Evolutionary conservation across 2,113 vertebrate species (phyloP).

Genomic region (Neolamprologus caudopunctatus): DNA sequence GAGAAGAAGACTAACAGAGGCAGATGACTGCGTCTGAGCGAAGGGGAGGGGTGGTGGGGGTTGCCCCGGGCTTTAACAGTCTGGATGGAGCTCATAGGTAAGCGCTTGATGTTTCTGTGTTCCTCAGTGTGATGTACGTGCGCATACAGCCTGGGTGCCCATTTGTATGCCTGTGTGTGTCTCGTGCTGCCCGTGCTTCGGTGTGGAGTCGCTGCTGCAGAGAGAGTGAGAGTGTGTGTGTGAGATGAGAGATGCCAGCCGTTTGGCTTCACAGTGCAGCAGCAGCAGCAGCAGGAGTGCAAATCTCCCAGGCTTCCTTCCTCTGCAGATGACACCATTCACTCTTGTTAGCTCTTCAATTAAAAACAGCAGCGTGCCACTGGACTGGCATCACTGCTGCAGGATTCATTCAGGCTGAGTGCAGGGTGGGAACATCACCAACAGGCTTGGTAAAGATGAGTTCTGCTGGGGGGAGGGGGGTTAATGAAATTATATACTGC

Average conservation of each 20-base stretch:
- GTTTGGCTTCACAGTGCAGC: slow-evolving; percentile 26
- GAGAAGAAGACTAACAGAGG: slow-evolving; percentile 13
- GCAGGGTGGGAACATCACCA: slow-evolving; percentile 3
- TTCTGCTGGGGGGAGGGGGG: background rate
- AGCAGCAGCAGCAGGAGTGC: slow-evolving; percentile 13
- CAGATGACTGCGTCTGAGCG: slow-evolving; percentile 1
- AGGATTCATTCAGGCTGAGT: slow-evolving; percentile 13
- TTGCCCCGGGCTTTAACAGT: slow-evolving; percentile 19
- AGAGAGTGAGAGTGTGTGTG: background rate
- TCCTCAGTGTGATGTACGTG: background rate
- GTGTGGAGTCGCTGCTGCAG: slow-evolving; percentile 47
- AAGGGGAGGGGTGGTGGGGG: background rate
- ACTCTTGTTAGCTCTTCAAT: slow-evolving; percentile 44
- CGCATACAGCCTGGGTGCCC: background rate
- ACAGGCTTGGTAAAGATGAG: background rate
- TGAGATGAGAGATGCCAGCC: background rate
- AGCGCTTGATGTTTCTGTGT: slow-evolving; percentile 29
- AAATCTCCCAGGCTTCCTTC: slow-evolving; percentile 19
- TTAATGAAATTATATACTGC: background rate
- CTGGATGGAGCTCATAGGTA: slow-evolving; percentile 50
- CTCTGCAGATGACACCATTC: slow-evolving; percentile 52
- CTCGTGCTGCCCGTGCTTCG: slow-evolving; percentile 22
- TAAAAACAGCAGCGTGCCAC: slow-evolving; percentile 31
- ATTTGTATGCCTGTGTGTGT: slow-evolving; percentile 36
- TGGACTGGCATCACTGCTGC: slow-evolving; percentile 12